A percentile compares a stretch with the other conserved stretches of the same genome.
Evolutionary conservation across 2,797 vertebrate genomes (phyloP).

Genomic region (Coilia nasus): DNA sequence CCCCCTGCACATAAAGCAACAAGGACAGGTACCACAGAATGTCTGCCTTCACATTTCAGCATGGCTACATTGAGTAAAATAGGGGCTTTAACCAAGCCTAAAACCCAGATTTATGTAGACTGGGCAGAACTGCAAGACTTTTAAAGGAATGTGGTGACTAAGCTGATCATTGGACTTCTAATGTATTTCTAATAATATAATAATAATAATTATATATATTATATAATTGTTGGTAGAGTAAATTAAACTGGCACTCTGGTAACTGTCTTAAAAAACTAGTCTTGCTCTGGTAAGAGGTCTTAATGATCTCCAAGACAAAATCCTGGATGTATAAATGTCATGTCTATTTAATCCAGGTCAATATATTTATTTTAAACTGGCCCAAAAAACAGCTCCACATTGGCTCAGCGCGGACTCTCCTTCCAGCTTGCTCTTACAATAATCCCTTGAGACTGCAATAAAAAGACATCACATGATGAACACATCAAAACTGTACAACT

Average conservation of each 20-base stretch:
- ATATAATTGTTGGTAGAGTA: too few species aligned
- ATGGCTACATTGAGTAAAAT: not conserved
- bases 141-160: not conserved
- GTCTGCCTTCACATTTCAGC: too few species aligned
- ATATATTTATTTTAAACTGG: not conserved
- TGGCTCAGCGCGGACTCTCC: not conserved
- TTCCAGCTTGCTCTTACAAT: conserved; percentile 15
- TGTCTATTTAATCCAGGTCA: not conserved
- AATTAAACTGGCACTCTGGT: too few species aligned
- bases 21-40: not conserved
- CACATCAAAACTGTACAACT: not conserved
- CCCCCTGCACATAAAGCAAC: not conserved
- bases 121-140: not conserved
- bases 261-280: too few species aligned
- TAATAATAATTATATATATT: too few species aligned
- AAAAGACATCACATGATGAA: conserved; percentile 29
- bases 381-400: not conserved
- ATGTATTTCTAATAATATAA: too few species aligned
- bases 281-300: too few species aligned
- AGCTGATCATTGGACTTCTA: too few species aligned
- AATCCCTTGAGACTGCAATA: conserved; percentile 7
- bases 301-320: not conserved
- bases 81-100: not conserved
- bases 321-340: not conserved
- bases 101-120: not conserved